Evolutionary conservation across 37 sponge, comb jelly and placozoan species (phyloP), one percentile per base, ranked within the genome.

Genomic region (Oscarella lobularis): DNA sequence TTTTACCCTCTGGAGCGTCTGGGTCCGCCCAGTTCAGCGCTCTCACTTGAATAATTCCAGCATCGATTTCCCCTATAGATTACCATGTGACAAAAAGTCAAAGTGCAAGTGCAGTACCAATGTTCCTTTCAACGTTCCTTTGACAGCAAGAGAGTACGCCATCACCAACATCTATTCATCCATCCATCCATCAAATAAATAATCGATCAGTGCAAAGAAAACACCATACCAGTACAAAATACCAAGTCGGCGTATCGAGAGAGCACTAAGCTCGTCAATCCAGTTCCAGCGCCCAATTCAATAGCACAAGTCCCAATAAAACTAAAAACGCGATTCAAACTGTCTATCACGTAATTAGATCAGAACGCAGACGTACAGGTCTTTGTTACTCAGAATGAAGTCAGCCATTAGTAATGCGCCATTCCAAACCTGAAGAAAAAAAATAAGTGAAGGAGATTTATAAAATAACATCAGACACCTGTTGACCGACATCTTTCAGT

Each of bases 241-340:
- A n/a, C n/a, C n/a, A n/a, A n/a, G n/a, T n/a, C n/a, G n/a, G n/a
- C n/a, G n/a, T n/a, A n/a, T n/a, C n/a, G n/a, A n/a, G n/a, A n/a
- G n/a, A n/a, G n/a, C n/a, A n/a, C n/a, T n/a, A n/a, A 6, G 78
- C 78, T 69, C 78, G 66, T 37, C 41, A 77, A 20, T 77, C 67
- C 6, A 66, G 71, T n/a, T n/a, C n/a, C n/a, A n/a, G n/a, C n/a
- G n/a, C n/a, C n/a, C n/a, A n/a, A n/a, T n/a, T n/a, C n/a, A n/a
- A n/a, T n/a, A n/a, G n/a, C n/a, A n/a, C n/a, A n/a, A n/a, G n/a
- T n/a, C n/a, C n/a, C n/a, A n/a, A n/a, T n/a, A n/a, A n/a, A n/a
- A n/a, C n/a, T n/a, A n/a, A n/a, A n/a, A n/a, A n/a, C n/a, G n/a
- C n/a, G n/a, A n/a, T n/a, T n/a, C n/a, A n/a, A n/a, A n/a, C n/a